Evolutionary conservation across 2,797 vertebrate genomes (phyloP).

Genomic region (Hirundo rustica): DNA sequence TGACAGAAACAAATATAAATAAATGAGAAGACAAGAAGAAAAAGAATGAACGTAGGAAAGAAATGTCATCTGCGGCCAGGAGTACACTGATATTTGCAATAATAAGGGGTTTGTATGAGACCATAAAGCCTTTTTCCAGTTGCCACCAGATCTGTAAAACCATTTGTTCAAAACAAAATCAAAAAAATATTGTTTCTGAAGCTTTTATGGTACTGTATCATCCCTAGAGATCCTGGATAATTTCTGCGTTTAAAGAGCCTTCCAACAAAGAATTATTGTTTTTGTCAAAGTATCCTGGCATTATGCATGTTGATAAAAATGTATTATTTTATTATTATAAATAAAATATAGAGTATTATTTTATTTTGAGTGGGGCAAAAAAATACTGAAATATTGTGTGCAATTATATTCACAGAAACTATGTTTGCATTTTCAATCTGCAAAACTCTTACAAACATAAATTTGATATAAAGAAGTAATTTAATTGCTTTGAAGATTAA

Average conservation of each 20-base stretch:
- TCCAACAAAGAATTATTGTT: neutral
- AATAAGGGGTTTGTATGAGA: neutral
- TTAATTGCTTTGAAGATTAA: neutral
- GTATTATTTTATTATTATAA: neutral
- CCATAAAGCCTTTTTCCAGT: neutral
- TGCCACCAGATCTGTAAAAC: neutral
- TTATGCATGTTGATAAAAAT: neutral
- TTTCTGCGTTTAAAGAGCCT: neutral
- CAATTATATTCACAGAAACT: neutral
- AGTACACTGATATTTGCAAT: neutral
- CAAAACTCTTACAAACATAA: neutral
- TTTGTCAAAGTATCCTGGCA: neutral
- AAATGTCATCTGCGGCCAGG: neutral
- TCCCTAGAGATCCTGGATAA: neutral
- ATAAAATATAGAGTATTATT: neutral
- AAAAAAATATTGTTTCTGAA: constrained; percentile 11
- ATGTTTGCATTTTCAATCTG: neutral
- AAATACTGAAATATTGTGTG: neutral
- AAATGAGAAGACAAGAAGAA: constrained; percentile 26
- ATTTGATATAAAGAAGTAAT: neutral
- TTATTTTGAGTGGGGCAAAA: neutral
- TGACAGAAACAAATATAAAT: constrained; percentile 45
- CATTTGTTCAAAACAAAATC: constrained; percentile 25
- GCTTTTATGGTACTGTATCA: neutral
- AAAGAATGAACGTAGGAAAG: neutral